These are phyloP conservation scores for Pteronura brasiliensis DNA, from an alignment of 2,113 vertebrate genomes.

Conservation along the genomic window DNA sequence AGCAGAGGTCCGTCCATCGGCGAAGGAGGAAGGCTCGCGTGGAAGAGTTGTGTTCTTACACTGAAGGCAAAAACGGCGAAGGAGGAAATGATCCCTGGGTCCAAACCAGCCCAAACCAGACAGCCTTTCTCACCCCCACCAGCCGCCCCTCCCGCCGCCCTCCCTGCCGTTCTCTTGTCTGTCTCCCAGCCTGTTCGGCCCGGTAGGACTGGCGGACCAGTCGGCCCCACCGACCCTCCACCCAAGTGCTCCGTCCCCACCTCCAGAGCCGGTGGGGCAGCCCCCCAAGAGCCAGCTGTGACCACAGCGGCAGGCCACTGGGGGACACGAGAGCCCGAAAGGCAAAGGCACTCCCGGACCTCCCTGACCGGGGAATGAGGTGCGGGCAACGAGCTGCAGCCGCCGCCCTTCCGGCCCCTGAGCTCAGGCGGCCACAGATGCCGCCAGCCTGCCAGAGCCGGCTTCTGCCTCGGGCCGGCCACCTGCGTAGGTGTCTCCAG, in stretches of 20 bases:
- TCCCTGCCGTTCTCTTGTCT: rapidly evolving
- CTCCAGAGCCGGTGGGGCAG: background rate
- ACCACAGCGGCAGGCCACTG: background rate
- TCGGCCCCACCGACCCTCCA: rapidly evolving
- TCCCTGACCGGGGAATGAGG: rapidly evolving
- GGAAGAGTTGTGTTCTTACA: background rate
- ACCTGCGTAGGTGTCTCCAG: background rate
- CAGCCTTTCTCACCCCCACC: rapidly evolving
- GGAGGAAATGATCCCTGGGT: rapidly evolving
- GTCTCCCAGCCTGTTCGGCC: background rate
- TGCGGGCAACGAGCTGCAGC: rapidly evolving
- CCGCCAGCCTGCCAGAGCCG: background rate
- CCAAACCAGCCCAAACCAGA: background rate
- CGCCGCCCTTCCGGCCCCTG: background rate
- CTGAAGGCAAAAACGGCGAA: too few species aligned
- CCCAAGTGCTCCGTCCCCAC: background rate
- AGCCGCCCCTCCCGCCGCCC: rapidly evolving
- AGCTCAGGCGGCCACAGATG: background rate
- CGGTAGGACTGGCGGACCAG: rapidly evolving
- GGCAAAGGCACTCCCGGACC: background rate
- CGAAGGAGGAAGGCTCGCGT: rapidly evolving
- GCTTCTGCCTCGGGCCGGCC: background rate
- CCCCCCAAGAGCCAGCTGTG: background rate
- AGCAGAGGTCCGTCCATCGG: rapidly evolving
- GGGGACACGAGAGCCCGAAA: background rate